Base-by-base conservation (phyloP, 2,113 vertebrate species). In the Pelvicachromis taeniatus region DNA sequence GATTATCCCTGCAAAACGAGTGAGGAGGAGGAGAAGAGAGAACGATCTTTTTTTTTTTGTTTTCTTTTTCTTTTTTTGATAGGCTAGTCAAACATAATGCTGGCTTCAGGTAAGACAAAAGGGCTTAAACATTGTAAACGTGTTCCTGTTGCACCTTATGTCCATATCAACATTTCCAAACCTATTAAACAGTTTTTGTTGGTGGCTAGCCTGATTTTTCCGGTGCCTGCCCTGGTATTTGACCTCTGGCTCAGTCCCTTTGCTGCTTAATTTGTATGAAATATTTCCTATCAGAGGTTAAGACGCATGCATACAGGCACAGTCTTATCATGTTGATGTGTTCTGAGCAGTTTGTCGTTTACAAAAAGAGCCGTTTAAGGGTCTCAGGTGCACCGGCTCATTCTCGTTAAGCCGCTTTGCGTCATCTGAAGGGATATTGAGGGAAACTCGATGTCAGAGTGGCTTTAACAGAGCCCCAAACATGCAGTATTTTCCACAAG, bases 301-400 rank as follows among this genome's bases (percentile, higher is more conserved):
- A 87, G 83, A 85, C 77, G 79, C 13, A 5, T 63, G 81, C 29
- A 73, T 21, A 35, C 45, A 19, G 26, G 29, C 58, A 38, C 77
- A 55, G 65, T 80, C 77, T 83, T 31, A 77, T 84, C 86, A 40
- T 82, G 54, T 77, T 78, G 31, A 70, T 78, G 21, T 61, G 9
- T 12, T 84, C 78, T 9, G 80, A 77, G 38, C 83, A 65, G 79
- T 80, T 4, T 42, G 52, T n/a, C 17, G 4, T 79, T 84, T 78
- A 8, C 40, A 78, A 65, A 88, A 85, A 35, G 5, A 52, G 40
- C 78, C 52, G 54, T 84, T 84, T 54, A 12, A 33, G 52, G 70
- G 91, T 89, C 94, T 86, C 94, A 95, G 94, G 90, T 94, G 94
- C 84, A 16, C 85, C 10, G 78, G 52, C 65, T 82, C 45, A 4